Evolutionary conservation across 2,113 vertebrate genomes (phyloP), one percentile per base, ranked within the genome.

Genomic region (Rhinolophus sinicus): DNA sequence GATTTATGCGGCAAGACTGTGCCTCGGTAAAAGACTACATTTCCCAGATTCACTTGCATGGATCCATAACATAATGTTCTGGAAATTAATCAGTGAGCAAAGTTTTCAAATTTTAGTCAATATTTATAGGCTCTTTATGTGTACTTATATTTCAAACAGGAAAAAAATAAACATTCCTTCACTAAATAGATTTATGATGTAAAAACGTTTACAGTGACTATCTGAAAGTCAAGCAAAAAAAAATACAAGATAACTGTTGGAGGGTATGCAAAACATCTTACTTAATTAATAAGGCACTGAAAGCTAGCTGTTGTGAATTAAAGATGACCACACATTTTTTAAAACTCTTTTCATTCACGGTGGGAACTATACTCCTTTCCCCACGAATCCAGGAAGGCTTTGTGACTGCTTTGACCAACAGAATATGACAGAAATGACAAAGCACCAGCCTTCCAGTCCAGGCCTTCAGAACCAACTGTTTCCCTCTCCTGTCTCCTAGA

Each of bases 51-150:
- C 47, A 8, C 5, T 11, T 75, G n/a, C 47, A 62, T 44, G 28
- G 24, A 77, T 44, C 44, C 8, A 33, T 50, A 65, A 81, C 28
- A 67, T 38, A 67, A 10, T 56, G 16, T 65, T 65, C 67, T 19
- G 50, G 28, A 62, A 64, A 62, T 92, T 54, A 88, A 26, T 30
- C 69, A 89, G 18, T n/a, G 26, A 88, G 35, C 44, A 70, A 15
- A 8, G 30, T 54, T 92, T 73, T 85, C n/a, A 88, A 88, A 81
- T 82, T 92, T 54, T 76, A 82, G 52, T 77, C 76, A 96, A 22
- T 70, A 94, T 64, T 64, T 83, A 69, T 11, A 60, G 11, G 11
- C 75, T 64, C 18, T 30, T 21, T 54, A 15, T 58, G 2, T 22
- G 1, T 11, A 13, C 24, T 24, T 15, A 21, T 38, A 75, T 7